A percentile compares a stretch with the other conserved stretches of the same genome.
phyloP scores from a whole-genome alignment of 2,113 vertebrate genomes.

The Clarias gariepinus region DNA sequence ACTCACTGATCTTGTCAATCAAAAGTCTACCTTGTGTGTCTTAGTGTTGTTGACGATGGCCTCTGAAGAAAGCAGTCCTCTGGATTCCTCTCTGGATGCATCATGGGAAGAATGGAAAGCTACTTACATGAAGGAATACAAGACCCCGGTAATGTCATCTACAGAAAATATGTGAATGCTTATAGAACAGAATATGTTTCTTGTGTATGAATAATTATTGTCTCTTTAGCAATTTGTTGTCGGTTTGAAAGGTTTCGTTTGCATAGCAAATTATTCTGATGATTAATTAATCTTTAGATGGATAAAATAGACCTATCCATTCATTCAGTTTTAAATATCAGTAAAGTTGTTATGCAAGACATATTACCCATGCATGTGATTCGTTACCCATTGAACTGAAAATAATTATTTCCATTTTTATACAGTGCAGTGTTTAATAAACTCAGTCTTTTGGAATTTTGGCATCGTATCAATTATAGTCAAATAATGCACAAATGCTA shows the following conservation, averaged over 20 bases:
- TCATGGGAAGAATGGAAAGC: conserved; percentile 88
- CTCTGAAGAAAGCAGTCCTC: conserved; percentile 52
- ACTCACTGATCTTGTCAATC: neutral
- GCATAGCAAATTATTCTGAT: neutral
- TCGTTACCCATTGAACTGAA: neutral
- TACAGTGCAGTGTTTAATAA: neutral
- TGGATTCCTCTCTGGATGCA: conserved; percentile 73
- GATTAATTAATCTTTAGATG: neutral
- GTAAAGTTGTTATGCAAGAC: neutral
- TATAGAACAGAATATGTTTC: neutral
- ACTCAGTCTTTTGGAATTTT: neutral
- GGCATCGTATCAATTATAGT: neutral
- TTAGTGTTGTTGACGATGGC: conserved; percentile 66
- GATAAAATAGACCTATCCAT: neutral
- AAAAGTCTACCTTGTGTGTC: conserved; percentile 41
- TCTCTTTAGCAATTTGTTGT: neutral
- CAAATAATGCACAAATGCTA: neutral
- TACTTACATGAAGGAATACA: conserved; percentile 80
- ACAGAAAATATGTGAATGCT: neutral
- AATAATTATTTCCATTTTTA: neutral
- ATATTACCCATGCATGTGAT: neutral
- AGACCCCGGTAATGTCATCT: conserved; percentile 71
- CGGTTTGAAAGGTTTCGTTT: neutral
- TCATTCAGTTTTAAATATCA: neutral
- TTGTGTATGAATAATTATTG: neutral